Conservation (phyloP, 2,888 invertebrate genomes). For the Lepidocyrtinus sp. region DNA sequence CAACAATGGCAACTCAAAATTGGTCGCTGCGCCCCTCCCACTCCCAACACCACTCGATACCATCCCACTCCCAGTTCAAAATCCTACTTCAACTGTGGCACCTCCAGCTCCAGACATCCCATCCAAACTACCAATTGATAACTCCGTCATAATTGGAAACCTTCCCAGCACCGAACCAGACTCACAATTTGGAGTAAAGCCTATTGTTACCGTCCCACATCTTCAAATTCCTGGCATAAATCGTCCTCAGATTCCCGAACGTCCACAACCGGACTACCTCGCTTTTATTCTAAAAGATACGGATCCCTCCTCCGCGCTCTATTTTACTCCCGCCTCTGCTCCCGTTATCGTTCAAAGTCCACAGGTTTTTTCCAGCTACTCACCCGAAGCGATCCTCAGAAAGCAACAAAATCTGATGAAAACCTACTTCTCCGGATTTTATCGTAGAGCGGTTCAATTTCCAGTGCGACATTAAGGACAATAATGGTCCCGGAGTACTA, state of each 20-base stretch:
- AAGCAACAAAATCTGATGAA: slow-evolving; percentile 29
- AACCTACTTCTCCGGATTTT: slow-evolving; percentile 19
- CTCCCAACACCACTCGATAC: too few relatives aligned
- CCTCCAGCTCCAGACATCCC: background rate
- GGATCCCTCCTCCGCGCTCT: slow-evolving; percentile 1
- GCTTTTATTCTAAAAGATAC: slow-evolving; percentile 14
- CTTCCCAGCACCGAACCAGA: background rate
- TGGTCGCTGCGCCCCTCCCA: background rate
- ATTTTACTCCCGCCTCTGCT: background rate
- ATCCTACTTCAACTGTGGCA: too few relatives aligned
- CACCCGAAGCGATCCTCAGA: background rate
- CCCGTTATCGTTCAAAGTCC: slow-evolving; percentile 29
- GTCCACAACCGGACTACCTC: slow-evolving; percentile 33
- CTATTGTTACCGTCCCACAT: slow-evolving; percentile 24
- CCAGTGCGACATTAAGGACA: too few relatives aligned
- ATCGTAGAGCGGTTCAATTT: too few relatives aligned
- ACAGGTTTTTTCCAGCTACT: slow-evolving; percentile 23
- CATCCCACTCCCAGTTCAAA: background rate
- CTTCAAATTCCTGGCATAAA: slow-evolving; percentile 27
- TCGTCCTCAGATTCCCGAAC: slow-evolving; percentile 17
- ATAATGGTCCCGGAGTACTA: too few relatives aligned
- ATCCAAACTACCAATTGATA: background rate
- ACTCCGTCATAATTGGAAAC: background rate
- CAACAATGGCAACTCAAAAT: background rate
- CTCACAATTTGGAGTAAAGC: slow-evolving; percentile 27